Evolutionary conservation across 92 coral and sea anemone species (phyloP), one percentile per base, ranked within the genome.

Genomic region (Actinernus sp.): DNA sequence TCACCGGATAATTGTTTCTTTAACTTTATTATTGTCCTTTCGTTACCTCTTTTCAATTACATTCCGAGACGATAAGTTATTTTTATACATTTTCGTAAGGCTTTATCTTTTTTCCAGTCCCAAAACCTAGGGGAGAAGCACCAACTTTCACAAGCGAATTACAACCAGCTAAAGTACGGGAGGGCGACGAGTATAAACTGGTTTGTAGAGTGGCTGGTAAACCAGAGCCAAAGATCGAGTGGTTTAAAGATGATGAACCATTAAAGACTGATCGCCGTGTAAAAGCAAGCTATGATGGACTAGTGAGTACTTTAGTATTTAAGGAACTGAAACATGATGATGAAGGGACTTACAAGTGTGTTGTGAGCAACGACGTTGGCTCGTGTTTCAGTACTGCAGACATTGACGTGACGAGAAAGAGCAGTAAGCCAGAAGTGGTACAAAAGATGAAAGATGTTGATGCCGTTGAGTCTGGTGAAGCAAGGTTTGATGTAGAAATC

Each of bases 171-270:
- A 82, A 83, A 76, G 88, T 73, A 23, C 33, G 70, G 3, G 97
- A 87, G 48, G 97, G 94, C 38, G 49, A 62, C 10, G 59, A 73
- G 12, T 68, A 73, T 4, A 75, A 65, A 26, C 79, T 92, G 11
- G 50, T 59, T 2, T 89, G 85, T 39, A 57, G 68, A 8, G 58
- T 92, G 37, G 58, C 49, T 28, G 97, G 91, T 22, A 55, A 63
- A 52, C 92, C 97, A 2, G 75, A 82, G 52, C 97, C 97, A 37
- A 39, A 58, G 37, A 73, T 92, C 17, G 86, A 75, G 36, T 92
- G 97, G 97, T 54, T 78, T 38, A 88, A 78, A 62, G 88, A 88
- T 60, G 88, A 65, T 9, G 37, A 63, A 28, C 81, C 84, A 16
- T 41, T 92, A 29, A 31, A 81, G 51, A 38, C 65, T 10, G 73